phyloP scores from a whole-genome alignment of 2,113 vertebrate species.

The Guaruba guarouba region DNA sequence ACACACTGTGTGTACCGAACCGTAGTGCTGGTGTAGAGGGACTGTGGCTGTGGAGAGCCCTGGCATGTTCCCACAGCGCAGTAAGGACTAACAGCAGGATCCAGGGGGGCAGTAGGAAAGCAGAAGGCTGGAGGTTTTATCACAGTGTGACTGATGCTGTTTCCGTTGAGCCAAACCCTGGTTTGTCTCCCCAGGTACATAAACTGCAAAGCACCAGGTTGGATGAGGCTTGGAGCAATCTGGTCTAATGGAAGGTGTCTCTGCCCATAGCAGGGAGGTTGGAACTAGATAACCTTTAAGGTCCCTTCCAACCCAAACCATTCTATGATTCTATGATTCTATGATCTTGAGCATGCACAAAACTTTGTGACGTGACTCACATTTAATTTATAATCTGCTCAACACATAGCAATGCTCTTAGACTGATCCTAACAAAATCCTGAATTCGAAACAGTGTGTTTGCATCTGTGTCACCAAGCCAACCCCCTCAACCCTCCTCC shows the following conservation, averaged over 20 bases:
- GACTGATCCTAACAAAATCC: neutral
- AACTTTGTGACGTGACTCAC: neutral
- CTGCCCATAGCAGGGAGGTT: neutral
- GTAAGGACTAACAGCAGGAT: accelerated
- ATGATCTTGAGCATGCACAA: neutral
- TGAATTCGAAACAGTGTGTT: neutral
- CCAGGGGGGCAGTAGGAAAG: neutral
- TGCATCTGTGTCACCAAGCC: neutral
- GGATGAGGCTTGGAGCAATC: neutral
- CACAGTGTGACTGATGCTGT: accelerated
- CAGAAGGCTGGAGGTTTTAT: neutral
- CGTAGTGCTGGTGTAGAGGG: neutral
- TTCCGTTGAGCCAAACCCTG: neutral
- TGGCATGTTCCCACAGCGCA: neutral
- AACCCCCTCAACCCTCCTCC: neutral
- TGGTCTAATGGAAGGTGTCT: neutral
- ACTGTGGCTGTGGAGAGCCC: neutral
- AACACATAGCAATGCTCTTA: neutral
- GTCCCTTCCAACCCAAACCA: neutral
- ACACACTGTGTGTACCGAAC: accelerated
- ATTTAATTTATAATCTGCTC: neutral
- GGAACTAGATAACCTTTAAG: neutral
- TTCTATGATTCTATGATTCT: neutral
- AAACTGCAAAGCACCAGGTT: neutral
- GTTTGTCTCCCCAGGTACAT: neutral